phyloP scores from a whole-genome alignment of 1,140 invertebrate species.

The Lordiphosa stackelbergi region DNA sequence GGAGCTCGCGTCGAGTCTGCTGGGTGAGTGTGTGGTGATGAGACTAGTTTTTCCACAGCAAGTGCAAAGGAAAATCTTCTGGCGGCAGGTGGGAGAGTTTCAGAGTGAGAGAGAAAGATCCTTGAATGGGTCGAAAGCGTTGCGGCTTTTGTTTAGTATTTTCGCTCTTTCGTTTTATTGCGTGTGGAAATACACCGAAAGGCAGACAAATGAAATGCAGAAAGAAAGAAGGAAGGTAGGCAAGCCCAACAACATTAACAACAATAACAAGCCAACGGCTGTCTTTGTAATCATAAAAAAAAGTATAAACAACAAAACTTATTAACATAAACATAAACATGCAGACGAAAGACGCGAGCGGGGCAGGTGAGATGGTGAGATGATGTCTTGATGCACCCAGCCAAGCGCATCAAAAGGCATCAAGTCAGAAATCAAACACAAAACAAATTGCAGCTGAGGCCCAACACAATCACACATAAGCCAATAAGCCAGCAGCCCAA shows the following conservation, averaged over 20 bases:
- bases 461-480: slow-evolving; percentile 32
- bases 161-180: slow-evolving; percentile 25
- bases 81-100: not conserved
- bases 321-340: slow-evolving; percentile 72
- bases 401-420: slow-evolving; percentile 19
- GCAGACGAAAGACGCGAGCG: slow-evolving; percentile 23
- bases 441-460: slow-evolving; percentile 15
- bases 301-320: slow-evolving; percentile 64
- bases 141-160: slow-evolving; percentile 14
- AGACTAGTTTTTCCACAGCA: slow-evolving; percentile 47
- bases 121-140: slow-evolving; percentile 27
- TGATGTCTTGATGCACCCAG: slow-evolving; percentile 19
- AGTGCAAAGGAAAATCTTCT: slow-evolving; percentile 32
- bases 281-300: slow-evolving; percentile 33
- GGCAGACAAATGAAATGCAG: slow-evolving; percentile 38
- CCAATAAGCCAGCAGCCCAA: slow-evolving; percentile 38
- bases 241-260: slow-evolving; percentile 24
- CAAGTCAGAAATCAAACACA: slow-evolving; percentile 36
- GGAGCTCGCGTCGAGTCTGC: slow-evolving; percentile 1
- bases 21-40: slow-evolving; percentile 28
- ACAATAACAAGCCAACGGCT: slow-evolving; percentile 18
- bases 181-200: slow-evolving; percentile 49
- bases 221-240: slow-evolving; percentile 47
- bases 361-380: slow-evolving; percentile 14
- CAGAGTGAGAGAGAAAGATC: slow-evolving; percentile 14